Base-by-base conservation (phyloP, 37 sponge, comb jelly and placozoan genomes). In the Ianthella basta region DNA sequence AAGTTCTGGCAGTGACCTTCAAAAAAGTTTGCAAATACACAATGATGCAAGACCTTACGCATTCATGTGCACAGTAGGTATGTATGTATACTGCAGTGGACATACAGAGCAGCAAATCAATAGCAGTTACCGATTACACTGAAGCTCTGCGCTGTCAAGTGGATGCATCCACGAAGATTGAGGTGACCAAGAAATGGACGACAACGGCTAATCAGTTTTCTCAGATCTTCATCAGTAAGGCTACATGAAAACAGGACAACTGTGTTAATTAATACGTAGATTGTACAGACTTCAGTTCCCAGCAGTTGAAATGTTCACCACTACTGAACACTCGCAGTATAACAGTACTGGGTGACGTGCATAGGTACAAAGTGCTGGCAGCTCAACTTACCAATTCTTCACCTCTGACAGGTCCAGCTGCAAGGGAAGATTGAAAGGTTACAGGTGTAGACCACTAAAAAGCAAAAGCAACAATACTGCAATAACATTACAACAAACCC, bases 1-100 rank as follows among this genome's bases (percentile, higher is more conserved):
- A 98, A 80, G 79, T 98, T 98, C 77, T 89, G 90, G 72, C 99
- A 98, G 37, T 90, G 83, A 16, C 96, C 91, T 93, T 10, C 50
- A 44, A 10, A 44, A 44, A n/a, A n/a, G n/a, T n/a, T n/a, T n/a
- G 79, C 32, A 34, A 23, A 56, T 37, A 82, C 34, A 57, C 19
- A 37, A 60, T 0, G 30, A 40, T 39, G 57, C 0, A 80, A 82
- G 15, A 23, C 63, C 29, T 29, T 80, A 12, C 15, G 35, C 53
- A 81, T 19, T 8, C 73, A 37, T 72, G 36, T 40, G 39, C 13
- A 72, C 35, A n/a, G 73, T 34, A 72, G 32, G 73, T 72, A 15
- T 34, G 38, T 44, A 44, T 8, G 50, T 44, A 44, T 8, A 44
- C 8, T 44, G 50, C 50, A 44, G 50, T 44, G n/a, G 16, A 61